Base-by-base conservation (phyloP, 2,113 vertebrate genomes). In the Suncus etruscus region DNA sequence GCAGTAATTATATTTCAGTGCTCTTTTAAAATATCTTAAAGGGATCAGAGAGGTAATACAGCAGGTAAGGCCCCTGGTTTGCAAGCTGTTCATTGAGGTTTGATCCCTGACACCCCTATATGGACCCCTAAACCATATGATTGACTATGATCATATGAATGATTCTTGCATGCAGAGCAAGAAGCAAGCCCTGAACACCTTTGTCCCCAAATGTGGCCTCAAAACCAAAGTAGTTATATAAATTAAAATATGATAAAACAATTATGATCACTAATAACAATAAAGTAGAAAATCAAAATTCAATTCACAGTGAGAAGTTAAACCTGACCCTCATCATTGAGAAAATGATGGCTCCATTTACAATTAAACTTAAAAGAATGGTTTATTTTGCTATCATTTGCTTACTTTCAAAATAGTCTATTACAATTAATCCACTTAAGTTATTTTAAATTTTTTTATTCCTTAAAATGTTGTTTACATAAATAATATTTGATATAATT, bases 271-370 rank as follows among this genome's bases (percentile, higher is more conserved):
- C 31, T 3, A 82, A 77, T 50, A 77, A 85, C 83, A 77, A 81
- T 18, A 79, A 93, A 90, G 75, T 5, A 85, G 73, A 63, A 72
- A 87, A 83, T 90, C 31, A 89, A n/a, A 92, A 61, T 47, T n/a
- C 1, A 83, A n/a, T 81, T 11, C 45, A 82, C 9, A 86, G 1
- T 48, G 6, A 75, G 15, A n/a, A 87, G 16, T 75, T 74, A 92
- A 63, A 72, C 79, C 18, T 77, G 27, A 86, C 9, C 39, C 24
- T 77, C 48, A 87, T 8, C 20, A 70, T 14, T 4, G 27, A 75
- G 14, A 18, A 4, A 86, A 84, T 0, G 48, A 5, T 51, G 15
- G 18, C 51, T 32, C 80, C 29, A 69, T 76, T 86, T 86, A 77
- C 31, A 86, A 86, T 73, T 76, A 87, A 86, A 75, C 18, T 63